Conservation (phyloP, 2,797 vertebrate genomes). For the Meriones psammophilus region DNA sequence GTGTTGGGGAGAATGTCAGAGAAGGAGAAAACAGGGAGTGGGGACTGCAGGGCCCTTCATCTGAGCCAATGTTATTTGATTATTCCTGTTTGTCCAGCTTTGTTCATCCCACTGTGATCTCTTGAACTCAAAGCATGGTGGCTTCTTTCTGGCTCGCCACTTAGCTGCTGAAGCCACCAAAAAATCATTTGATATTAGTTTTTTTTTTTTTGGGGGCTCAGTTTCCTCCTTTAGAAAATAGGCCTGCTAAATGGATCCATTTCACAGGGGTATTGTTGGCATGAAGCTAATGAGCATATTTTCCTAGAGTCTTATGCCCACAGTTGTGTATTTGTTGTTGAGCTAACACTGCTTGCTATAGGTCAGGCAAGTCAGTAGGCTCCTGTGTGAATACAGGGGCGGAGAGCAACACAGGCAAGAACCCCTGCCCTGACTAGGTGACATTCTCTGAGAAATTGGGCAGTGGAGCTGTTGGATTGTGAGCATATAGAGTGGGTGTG, state of each 20-base stretch:
- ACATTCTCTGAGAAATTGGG: background rate
- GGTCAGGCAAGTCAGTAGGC: background rate
- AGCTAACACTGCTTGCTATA: background rate
- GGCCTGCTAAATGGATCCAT: background rate
- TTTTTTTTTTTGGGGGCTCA: background rate
- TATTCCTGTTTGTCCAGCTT: background rate
- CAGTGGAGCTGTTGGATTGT: background rate
- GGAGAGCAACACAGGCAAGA: background rate
- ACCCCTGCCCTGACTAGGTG: background rate
- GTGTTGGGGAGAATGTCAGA: background rate
- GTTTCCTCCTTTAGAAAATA: slow-evolving; percentile 35
- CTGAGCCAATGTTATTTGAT: background rate
- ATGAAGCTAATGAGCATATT: background rate
- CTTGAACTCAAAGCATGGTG: background rate
- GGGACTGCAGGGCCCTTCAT: background rate
- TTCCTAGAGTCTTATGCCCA: background rate
- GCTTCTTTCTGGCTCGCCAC: slow-evolving; percentile 4
- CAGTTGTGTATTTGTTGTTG: background rate
- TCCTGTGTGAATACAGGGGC: background rate
- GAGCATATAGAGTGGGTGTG: too few relatives aligned
- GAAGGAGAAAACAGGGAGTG: background rate
- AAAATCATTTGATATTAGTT: background rate
- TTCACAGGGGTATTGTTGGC: background rate
- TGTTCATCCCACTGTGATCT: background rate
- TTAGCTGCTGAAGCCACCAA: background rate